Conservation (phyloP, 35 echinoderm and acorn worm genomes). For the Lytechinus pictus region DNA sequence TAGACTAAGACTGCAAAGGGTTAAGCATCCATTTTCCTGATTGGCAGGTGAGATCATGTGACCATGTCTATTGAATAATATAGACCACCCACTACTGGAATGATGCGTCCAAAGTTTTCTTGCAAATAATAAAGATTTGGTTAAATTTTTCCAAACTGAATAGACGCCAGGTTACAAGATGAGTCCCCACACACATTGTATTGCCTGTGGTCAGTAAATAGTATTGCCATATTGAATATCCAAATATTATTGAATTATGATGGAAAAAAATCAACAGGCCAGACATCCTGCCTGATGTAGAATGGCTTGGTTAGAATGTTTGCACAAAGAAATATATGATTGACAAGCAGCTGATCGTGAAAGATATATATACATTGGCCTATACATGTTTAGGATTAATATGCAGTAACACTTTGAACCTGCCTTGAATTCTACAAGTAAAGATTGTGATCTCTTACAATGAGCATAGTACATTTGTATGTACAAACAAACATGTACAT, state of each 20-base stretch:
- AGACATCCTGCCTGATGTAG: background rate
- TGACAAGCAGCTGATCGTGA: too few species aligned
- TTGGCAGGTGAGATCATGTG: background rate
- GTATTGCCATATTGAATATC: background rate
- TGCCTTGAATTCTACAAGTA: too few species aligned
- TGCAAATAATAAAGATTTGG: background rate
- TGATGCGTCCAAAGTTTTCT: background rate
- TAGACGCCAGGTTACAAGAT: background rate
- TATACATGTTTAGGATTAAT: too few species aligned
- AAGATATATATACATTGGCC: too few species aligned
- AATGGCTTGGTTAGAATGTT: too few species aligned
- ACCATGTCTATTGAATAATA: background rate
- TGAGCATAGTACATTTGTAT: too few species aligned
- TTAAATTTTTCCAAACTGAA: background rate
- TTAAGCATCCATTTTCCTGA: background rate
- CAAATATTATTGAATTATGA: constrained; percentile 6
- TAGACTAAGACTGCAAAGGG: too few species aligned
- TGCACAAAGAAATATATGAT: too few species aligned
- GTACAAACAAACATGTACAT: too few species aligned
- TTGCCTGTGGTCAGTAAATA: constrained; percentile 11
- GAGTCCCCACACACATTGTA: background rate
- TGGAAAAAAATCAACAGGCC: background rate
- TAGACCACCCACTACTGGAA: background rate
- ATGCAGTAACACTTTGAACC: too few species aligned
- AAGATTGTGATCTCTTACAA: too few species aligned